These are phyloP conservation scores for Amphipyra tragopoginis DNA, from an alignment of 2,888 invertebrate species.

Conservation along the genomic window DNA sequence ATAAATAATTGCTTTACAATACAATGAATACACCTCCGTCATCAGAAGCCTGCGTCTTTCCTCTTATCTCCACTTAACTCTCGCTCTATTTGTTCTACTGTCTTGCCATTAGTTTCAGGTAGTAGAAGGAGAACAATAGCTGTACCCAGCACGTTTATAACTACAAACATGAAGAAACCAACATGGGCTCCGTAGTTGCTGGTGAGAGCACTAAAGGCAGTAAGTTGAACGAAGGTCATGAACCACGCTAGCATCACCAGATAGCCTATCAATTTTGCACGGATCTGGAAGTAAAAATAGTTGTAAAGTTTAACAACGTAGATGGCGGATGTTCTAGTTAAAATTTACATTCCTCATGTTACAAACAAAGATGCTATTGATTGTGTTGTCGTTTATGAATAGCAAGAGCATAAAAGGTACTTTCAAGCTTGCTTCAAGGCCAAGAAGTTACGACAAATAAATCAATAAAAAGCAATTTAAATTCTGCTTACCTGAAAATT, in stretches of 20 bases:
- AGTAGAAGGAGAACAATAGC: constrained; percentile 67
- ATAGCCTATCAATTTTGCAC: constrained; percentile 70
- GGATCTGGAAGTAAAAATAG: constrained; percentile 64
- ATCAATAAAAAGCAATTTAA: too few species aligned
- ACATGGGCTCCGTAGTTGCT: constrained; percentile 70
- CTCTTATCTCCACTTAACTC: constrained; percentile 40
- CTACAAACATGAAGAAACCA: constrained; percentile 74
- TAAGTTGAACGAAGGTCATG: constrained; percentile 63
- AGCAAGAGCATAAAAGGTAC: too few species aligned
- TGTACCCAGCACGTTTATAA: constrained; percentile 70
- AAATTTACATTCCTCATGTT: too few species aligned
- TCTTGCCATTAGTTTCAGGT: constrained; percentile 82
- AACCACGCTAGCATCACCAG: constrained; percentile 68
- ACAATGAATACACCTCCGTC: background rate
- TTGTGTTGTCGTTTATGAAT: too few species aligned
- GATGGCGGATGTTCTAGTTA: too few species aligned
- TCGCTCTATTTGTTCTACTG: constrained; percentile 72
- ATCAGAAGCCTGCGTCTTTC: constrained; percentile 1
- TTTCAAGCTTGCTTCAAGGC: too few species aligned
- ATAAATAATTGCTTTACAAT: constrained; percentile 4
- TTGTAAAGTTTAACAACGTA: too few species aligned
- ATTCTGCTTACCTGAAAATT: constrained; percentile 70
- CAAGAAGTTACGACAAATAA: too few species aligned
- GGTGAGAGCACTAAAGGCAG: constrained; percentile 59
- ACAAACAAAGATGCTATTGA: too few species aligned